Evolutionary conservation across 2,113 vertebrate species (phyloP), one percentile per base, ranked within the genome.

Genomic region (Muscicapa adusta): DNA sequence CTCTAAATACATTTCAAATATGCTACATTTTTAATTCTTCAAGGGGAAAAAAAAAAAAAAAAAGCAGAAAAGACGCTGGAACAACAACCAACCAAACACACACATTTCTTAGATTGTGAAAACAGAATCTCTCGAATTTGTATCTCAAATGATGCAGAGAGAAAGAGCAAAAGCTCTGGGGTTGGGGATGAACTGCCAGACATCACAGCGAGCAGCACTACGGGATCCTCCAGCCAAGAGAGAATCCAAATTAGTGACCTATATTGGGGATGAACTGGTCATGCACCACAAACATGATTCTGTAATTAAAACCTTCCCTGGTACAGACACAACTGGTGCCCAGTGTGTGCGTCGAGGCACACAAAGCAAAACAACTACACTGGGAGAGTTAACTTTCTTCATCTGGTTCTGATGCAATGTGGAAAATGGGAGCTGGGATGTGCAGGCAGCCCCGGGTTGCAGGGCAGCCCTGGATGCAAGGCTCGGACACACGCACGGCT

Each of bases 221-320:
- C 33, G 60, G 43, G 87, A 54, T 40, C 12, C 43, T 76, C 29
- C 60, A 93, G 85, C 71, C 72, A 29, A n/a, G 79, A 89, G 48
- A 80, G 85, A 83, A 60, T 51, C 93, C 90, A 81, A 91, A 84
- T 90, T 85, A 80, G 72, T 78, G 95, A 78, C 94, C 85, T 78
- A 6, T 43, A 72, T 94, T 54, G 81, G 45, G 88, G 74, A 86
- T 53, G 85, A 93, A 82, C 72, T 53, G 82, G 48, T 72, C 65
- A 76, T 74, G 85, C 68, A 71, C 91, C 85, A 45, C 85, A 74
- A 56, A 76, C 75, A 22, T 48, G 75, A 58, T 50, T 50, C 60
- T 88, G 91, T 71, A 73, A 95, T 95, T 88, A 76, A 88, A 91
- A 17, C 61, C 71, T 56, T 88, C 70, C 56, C 78, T 13, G 54